Conservation (phyloP, 2,113 vertebrate genomes). For the Peromyscus leucopus region DNA sequence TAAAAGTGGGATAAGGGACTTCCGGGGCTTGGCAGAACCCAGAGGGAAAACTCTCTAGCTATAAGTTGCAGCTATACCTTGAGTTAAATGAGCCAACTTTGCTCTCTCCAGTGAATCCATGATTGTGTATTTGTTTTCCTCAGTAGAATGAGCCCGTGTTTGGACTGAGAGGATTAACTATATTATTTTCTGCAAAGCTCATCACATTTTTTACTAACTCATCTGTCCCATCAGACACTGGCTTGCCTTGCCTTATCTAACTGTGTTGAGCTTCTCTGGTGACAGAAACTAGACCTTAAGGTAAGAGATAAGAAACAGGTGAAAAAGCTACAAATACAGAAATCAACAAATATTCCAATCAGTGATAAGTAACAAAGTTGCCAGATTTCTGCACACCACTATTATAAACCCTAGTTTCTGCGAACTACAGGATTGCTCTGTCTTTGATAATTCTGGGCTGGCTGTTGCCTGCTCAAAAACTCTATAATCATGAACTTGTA, state of each 20-base stretch:
- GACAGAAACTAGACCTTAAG: not conserved
- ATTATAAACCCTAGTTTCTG: not conserved
- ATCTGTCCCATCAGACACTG: slow-evolving; percentile 44
- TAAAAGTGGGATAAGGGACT: too few species aligned
- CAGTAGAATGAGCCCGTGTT: slow-evolving; percentile 1
- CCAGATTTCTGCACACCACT: not conserved
- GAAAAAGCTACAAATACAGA: not conserved
- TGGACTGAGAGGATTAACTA: slow-evolving; percentile 55
- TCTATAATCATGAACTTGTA: not conserved
- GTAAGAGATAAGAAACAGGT: not conserved
- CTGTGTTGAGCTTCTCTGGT: not conserved
- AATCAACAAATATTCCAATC: slow-evolving; percentile 7
- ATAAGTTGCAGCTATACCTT: not conserved
- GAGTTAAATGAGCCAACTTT: slow-evolving; percentile 43
- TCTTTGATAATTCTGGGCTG: not conserved
- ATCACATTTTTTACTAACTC: slow-evolving; percentile 36
- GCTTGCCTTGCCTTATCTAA: slow-evolving; percentile 38
- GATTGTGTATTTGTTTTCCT: not conserved
- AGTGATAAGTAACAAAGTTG: slow-evolving; percentile 20
- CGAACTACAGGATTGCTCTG: not conserved
- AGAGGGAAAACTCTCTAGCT: too few species aligned
- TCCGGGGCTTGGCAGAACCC: too few species aligned
- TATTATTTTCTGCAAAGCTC: slow-evolving; percentile 38
- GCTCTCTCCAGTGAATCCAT: not conserved
- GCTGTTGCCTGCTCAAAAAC: not conserved